Evolutionary conservation across 2,113 vertebrate species (phyloP).

Genomic region (Indri indri): DNA sequence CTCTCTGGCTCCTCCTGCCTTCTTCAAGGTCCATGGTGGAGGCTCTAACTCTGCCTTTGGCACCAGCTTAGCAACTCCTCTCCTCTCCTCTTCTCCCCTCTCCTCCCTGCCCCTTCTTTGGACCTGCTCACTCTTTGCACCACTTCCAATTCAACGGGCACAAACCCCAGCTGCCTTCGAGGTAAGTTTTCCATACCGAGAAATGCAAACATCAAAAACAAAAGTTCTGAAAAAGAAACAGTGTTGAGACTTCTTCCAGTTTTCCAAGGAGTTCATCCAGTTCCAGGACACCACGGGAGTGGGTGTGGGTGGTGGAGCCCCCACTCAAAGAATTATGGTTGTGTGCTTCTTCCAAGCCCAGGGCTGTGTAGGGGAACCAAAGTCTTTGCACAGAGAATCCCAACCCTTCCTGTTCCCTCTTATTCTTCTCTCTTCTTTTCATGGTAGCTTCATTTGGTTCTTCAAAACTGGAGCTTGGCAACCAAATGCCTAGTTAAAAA

Average conservation of each 20-base stretch:
- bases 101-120: background rate
- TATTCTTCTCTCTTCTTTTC: constrained; percentile 48
- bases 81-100: background rate
- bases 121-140: constrained; percentile 26
- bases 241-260: constrained; percentile 83
- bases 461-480: constrained; percentile 74
- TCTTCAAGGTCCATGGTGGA: background rate
- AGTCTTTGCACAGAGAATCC: constrained; percentile 65
- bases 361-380: background rate
- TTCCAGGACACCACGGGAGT: background rate
- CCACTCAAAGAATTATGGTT: background rate
- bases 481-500: constrained; percentile 74
- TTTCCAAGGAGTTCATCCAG: constrained; percentile 69
- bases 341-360: constrained; percentile 75
- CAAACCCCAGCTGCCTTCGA: constrained; percentile 59
- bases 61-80: background rate
- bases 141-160: constrained; percentile 49
- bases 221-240: constrained; percentile 73
- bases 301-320: constrained; percentile 14
- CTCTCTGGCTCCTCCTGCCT: background rate
- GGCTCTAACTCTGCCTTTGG: background rate
- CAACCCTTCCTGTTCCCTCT: background rate
- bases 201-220: constrained; percentile 71
- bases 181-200: constrained; percentile 68
- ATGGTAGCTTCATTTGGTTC: constrained; percentile 66